Base-by-base conservation (phyloP, 2,888 invertebrate genomes). In the Cephonodes hylas region DNA sequence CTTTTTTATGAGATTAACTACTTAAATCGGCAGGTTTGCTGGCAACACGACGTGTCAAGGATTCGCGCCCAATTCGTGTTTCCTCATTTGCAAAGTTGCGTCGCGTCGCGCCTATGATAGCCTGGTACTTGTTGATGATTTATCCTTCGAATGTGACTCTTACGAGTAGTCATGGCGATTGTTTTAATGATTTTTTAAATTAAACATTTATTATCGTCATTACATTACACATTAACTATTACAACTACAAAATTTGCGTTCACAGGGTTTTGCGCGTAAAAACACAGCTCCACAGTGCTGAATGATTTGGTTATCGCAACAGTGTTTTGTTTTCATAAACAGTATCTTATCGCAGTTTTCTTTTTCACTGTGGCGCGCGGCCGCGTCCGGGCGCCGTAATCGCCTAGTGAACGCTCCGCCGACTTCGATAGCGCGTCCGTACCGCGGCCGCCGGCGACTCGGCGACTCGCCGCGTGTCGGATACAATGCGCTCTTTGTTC, bases 331-430 rank as follows among this genome's bases (percentile, higher is more conserved):
- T 79, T 79, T 76, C 72, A 72, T 73, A 69, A 65, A 67, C 64
- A 68, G 69, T 76, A 77, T 76, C 76, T 80, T 79, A 81, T 81
- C 81, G 68, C 61, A 59, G 69, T 67, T 77, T 76, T 75, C 79
- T 81, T 80, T 80, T 79, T 79, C 78, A 75, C 71, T 71, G 70
- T 74, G 69, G 70, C 68, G 68, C 71, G 63, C 64, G 67, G 63
- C 71, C 69, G 46, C 34, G 38, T 38, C 45, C 46, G 45, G 45
- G 31, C 45, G 45, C 59, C 38, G 45, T 58, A 42, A 38, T 22
- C 59, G 38, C 27, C 27, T 48, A 48, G 38, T 48, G 38, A 59
- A 59, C 46, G 59, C 46, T 22, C 23, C 42, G 46, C 59, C 46
- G 46, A 59, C 46, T 46, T 27, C 31, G 53, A 53, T 53, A 53